Evolutionary conservation across 2,797 vertebrate genomes (phyloP), one percentile per base, ranked within the genome.

Genomic region (Xenops minutus): DNA sequence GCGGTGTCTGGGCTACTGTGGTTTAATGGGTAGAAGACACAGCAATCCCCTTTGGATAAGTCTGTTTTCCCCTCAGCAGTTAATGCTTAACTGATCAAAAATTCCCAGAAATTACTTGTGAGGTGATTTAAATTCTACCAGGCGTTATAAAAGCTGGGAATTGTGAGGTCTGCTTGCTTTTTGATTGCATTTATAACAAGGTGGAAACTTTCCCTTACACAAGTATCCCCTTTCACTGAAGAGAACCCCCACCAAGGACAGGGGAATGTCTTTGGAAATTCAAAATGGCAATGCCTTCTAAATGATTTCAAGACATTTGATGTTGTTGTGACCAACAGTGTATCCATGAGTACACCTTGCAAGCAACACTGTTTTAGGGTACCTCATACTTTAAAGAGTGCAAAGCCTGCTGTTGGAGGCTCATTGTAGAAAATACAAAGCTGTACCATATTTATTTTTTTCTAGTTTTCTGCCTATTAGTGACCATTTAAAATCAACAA

Each of bases 41-140:
- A 62, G 30, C 14, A 75, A 5, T 37, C 6, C 7, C 79, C 49
- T 75, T 23, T 37, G 14, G 29, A 39, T 6, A 41, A 64, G 6
- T 43, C 64, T 75, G 6, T 12, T 84, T 81, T 86, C 16, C 16
- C 27, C 36, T 39, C 16, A 58, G 46, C 18, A 51, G 32, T 72
- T 92, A 64, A 71, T 43, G 51, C 3, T 64, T 69, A 78, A 55
- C 20, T 91, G 72, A 30, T 0, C 46, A 58, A n/a, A 78, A 81
- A 78, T 92, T 75, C 54, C 43, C 14, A 49, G 54, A 32, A 91
- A 88, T 78, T 84, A 85, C 24, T 81, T 61, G 11, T 76, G 54
- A 63, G 24, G 12, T 64, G 36, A 68, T 72, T 54, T 94, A 49
- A 85, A 58, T 77, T 78, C 54, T 75, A 6, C 29, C 68, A 37